Conservation (phyloP, 2,797 vertebrate genomes). For the Sciurus carolinensis region DNA sequence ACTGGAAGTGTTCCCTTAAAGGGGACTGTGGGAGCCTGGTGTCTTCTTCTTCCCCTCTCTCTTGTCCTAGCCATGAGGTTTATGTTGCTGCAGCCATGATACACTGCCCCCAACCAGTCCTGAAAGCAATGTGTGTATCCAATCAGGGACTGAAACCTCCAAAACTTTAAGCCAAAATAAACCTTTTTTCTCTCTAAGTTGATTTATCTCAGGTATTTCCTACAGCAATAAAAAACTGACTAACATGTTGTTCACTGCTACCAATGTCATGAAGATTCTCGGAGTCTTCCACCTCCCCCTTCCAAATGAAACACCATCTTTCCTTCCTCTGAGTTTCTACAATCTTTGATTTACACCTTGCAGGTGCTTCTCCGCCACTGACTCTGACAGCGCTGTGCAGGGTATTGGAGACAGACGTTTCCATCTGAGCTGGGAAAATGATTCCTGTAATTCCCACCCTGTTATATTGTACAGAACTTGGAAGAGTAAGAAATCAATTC, state of each 20-base stretch:
- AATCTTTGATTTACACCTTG: background rate
- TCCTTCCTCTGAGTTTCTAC: background rate
- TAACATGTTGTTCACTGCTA: background rate
- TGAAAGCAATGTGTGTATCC: background rate
- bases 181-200: background rate
- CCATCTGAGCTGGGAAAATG: background rate
- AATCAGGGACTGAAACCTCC: background rate
- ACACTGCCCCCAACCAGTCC: background rate
- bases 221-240: background rate
- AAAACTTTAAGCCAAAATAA: background rate
- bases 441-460: background rate
- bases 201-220: background rate
- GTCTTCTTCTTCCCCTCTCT: background rate
- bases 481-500: constrained; percentile 67
- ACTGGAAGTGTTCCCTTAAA: background rate
- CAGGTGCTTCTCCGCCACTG: background rate
- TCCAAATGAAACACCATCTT: background rate
- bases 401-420: background rate
- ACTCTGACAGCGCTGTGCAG: background rate
- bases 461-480: constrained; percentile 5
- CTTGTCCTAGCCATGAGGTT: background rate
- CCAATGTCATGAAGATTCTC: background rate
- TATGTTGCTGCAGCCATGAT: background rate
- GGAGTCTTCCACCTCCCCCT: background rate
- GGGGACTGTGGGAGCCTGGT: background rate